These are phyloP conservation scores for Pachypanchax playfairii DNA, from an alignment of 2,113 vertebrate genomes.

Conservation along the genomic window DNA sequence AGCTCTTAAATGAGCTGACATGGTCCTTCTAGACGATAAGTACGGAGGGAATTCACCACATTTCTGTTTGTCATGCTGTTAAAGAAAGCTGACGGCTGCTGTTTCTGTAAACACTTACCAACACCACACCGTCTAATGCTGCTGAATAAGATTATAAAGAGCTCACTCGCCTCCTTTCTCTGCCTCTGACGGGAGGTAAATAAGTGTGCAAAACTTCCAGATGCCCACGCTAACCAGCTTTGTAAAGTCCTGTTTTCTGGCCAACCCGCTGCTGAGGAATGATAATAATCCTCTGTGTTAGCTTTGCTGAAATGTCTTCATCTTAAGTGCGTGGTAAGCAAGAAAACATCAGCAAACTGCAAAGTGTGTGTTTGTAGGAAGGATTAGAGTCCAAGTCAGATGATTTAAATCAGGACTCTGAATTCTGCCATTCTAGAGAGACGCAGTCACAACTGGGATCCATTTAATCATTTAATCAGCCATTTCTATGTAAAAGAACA, in stretches of 20 bases:
- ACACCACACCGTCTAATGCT: constrained; percentile 51
- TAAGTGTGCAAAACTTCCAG: constrained; percentile 51
- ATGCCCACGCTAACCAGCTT: constrained; percentile 57
- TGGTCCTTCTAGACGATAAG: constrained; percentile 57
- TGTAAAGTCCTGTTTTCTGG: constrained; percentile 46
- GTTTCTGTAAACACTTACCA: constrained; percentile 56
- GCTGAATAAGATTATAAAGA: constrained; percentile 65
- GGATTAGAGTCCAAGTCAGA: constrained; percentile 22
- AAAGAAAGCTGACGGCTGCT: constrained; percentile 58
- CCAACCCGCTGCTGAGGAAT: constrained; percentile 53
- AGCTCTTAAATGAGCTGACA: constrained; percentile 66
- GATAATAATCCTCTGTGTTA: constrained; percentile 50
- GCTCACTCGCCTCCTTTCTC: constrained; percentile 47
- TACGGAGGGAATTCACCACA: constrained; percentile 43
- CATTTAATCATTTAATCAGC: constrained; percentile 60
- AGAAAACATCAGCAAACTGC: constrained; percentile 23
- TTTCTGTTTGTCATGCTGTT: constrained; percentile 55
- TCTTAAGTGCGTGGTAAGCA: constrained; percentile 34
- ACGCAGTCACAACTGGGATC: constrained; percentile 38
- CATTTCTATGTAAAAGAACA: constrained; percentile 56
- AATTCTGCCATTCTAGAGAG: constrained; percentile 17
- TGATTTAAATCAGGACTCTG: constrained; percentile 38
- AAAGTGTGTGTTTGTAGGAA: constrained; percentile 41
- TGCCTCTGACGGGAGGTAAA: constrained; percentile 52
- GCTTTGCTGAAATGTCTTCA: constrained; percentile 49